Evolutionary conservation across 1,140 invertebrate genomes (phyloP), one percentile per base, ranked within the genome.

Genomic region (Zaprionus inermis): DNA sequence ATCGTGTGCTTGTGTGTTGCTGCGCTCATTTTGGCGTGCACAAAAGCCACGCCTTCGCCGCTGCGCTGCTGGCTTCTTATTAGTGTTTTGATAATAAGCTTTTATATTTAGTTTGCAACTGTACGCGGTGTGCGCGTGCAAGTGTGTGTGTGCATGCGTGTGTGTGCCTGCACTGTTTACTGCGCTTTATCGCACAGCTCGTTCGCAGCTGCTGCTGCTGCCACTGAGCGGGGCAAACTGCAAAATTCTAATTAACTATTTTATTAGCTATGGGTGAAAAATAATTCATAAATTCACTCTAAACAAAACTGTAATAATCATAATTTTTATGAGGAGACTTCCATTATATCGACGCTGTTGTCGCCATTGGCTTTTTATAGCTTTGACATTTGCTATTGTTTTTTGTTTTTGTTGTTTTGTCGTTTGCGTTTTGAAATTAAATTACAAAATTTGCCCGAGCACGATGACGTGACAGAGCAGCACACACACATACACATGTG

Each of bases 241-340:
- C 85, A 90, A 89, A 89, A 89, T 84, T 89, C 85, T 82, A 89
- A 89, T 89, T 89, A 89, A 89, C 80, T 72, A 70, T 89, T 89
- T 89, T 89, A 89, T 89, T 90, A 89, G 84, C 84, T 84, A 89
- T 90, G 84, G 85, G 84, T 81, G 81, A 64, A 78, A 89, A 78
- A 90, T 90, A 89, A 89, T 89, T 90, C 85, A 89, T 89, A 89
- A 89, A 89, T 88, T 88, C 83, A 88, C 79, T 88, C 67, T 68
- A 79, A 83, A 74, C 79, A 69, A 79, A 84, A 75, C 68, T 72
- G 77, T 80, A 88, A 83, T 81, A 90, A 90, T 84, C 80, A 80
- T 88, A 78, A 80, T 78, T 83, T 89, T 89, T 76, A 89, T 88
- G 78, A 81, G 56, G 56, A 51, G 74, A 54, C 61, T 70, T 55